Conservation (phyloP, 2,113 vertebrate genomes). For the Diadophis punctatus region DNA sequence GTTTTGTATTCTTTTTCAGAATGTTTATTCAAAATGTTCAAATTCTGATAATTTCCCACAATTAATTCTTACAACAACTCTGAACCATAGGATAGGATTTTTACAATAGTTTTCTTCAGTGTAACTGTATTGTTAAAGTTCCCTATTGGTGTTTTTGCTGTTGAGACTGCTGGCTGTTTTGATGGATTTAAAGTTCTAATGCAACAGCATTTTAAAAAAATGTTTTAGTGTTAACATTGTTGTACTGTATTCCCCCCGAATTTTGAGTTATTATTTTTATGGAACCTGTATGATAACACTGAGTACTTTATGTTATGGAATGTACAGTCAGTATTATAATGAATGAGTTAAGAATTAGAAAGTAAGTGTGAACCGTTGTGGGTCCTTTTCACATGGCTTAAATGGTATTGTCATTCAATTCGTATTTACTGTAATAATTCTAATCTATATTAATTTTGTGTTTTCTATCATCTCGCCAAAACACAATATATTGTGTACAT, state of each 20-base stretch:
- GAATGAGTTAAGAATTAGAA: constrained; percentile 55
- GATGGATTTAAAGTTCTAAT: constrained; percentile 47
- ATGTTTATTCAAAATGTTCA: constrained; percentile 35
- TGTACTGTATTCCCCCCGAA: constrained; percentile 51
- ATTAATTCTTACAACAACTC: constrained; percentile 44
- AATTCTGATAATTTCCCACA: constrained; percentile 49
- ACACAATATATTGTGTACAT: constrained; percentile 68
- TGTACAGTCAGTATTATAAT: constrained; percentile 61
- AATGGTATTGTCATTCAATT: constrained; percentile 52
- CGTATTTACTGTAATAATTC: constrained; percentile 50
- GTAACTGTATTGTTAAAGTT: constrained; percentile 18
- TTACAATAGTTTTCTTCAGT: constrained; percentile 11
- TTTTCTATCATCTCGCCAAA: constrained; percentile 70
- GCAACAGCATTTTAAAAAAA: constrained; percentile 40
- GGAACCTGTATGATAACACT: constrained; percentile 55
- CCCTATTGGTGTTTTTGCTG: constrained; percentile 35
- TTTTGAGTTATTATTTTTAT: constrained; percentile 63
- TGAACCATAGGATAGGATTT: not conserved
- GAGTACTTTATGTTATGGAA: constrained; percentile 61
- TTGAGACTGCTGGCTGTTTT: constrained; percentile 53
- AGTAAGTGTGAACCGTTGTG: constrained; percentile 60
- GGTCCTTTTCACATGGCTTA: constrained; percentile 49
- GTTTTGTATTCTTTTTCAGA: constrained; percentile 33
- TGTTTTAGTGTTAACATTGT: constrained; percentile 53
- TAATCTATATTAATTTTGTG: constrained; percentile 56